Base-by-base conservation (phyloP, 2,888 invertebrate genomes). In the Temnothorax ravouxi region DNA sequence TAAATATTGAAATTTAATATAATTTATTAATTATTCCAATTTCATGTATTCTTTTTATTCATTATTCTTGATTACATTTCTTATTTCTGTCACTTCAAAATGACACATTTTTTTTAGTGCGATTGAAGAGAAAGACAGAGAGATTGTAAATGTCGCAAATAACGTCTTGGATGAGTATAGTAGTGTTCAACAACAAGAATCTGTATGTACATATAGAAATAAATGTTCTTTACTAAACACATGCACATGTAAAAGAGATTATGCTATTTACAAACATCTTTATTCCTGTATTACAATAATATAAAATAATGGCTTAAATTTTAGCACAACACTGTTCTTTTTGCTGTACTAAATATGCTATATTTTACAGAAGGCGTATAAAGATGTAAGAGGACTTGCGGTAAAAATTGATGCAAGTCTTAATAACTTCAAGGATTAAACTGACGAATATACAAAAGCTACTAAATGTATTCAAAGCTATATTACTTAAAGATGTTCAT, bases 341-440 rank as follows among this genome's bases (percentile, higher is more conserved):
- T 21, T 62, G 25, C n/a, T 54, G 47, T 67, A 34, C 34, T 15
- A n/a, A n/a, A 29, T 54, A 54, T 44, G 25, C 25, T 54, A 13
- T 9, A 54, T 44, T 67, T 54, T 56, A 67, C 54, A 44, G 50
- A 76, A 67, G 25, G 9, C 6, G 25, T 77, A 77, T 75, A 75
- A 75, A 62, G 56, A 66, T 54, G 11, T 47, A n/a, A 21, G 47
- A 64, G 38, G 56, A 66, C 21, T 71, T 50, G 74, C 56, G 86
- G 87, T 92, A 93, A 92, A 93, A 93, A 93, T 91, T 89, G 89
- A 90, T 15, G 34, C 86, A 93, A 88, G 90, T 93, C 92, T 6
- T 94, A 91, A 93, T 90, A 93, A 91, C 88, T 88, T 86, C 87
- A 90, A 91, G 92, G 89, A 91, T 88, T 92, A 92, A 91, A 93